Evolutionary conservation across 2,888 invertebrate genomes (phyloP).

Genomic region (Diploptera punctata): DNA sequence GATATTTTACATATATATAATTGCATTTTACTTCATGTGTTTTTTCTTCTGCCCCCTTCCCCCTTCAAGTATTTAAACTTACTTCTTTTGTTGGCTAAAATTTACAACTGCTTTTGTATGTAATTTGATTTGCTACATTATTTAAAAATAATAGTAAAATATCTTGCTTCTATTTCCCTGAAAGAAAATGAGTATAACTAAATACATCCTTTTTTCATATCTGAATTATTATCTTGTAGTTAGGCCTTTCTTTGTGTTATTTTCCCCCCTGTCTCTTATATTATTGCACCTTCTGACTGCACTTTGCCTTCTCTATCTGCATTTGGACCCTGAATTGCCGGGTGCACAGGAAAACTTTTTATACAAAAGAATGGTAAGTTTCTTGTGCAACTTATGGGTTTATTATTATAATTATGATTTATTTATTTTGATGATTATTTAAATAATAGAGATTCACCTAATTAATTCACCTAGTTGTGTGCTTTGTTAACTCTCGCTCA

Average conservation of each 20-base stretch:
- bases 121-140: conserved; percentile 35
- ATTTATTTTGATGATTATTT: conserved; percentile 34
- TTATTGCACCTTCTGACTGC: conserved; percentile 45
- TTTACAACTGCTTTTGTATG: conserved; percentile 33
- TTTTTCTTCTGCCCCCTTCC: no score
- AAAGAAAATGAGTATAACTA: conserved; percentile 12
- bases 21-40: conserved; percentile 26
- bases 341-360: conserved; percentile 47
- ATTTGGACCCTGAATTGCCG: conserved; percentile 45
- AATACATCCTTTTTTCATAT: conserved; percentile 15
- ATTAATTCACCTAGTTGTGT: conserved; percentile 41
- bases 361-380: conserved; percentile 47
- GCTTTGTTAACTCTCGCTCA: conserved; percentile 29
- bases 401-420: conserved; percentile 39
- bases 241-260: conserved; percentile 13
- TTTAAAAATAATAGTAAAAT: conserved; percentile 32
- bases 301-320: conserved; percentile 44
- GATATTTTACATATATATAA: conserved; percentile 18
- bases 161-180: conserved; percentile 18
- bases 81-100: conserved; percentile 24
- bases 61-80: conserved; percentile 9
- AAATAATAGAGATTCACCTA: conserved; percentile 38
- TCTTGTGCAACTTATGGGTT: conserved; percentile 43
- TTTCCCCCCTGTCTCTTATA: conserved; percentile 34
- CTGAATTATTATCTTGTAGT: conserved; percentile 21